Base-by-base conservation (phyloP, 2,888 invertebrate genomes). In the Vesta saturnalis region DNA sequence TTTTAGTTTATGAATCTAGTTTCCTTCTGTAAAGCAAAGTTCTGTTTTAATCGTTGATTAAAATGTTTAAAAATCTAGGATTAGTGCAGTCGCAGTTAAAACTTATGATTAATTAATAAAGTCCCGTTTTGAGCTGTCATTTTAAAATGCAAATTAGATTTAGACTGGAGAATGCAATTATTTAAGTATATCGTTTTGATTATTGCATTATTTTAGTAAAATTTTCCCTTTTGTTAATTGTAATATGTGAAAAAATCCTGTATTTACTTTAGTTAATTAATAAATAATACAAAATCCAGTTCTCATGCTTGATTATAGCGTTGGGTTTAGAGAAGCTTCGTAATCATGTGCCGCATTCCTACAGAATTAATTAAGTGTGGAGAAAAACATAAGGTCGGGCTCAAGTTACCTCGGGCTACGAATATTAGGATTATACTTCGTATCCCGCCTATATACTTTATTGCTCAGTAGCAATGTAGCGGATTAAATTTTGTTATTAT, bases 291-390 rank as follows among this genome's bases (percentile, higher is more conserved):
- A 59, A 64, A 69, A 65, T 66, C 62, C 59, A 65, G 58, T 69
- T 69, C 69, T 63, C 66, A 66, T 66, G 57, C 54, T 60, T 63
- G 69, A 65, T 64, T 69, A 64, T 64, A 68, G 60, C 63, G 60
- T 65, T 69, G 61, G 61, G 52, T 65, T 64, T 65, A 64, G 64
- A 64, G 60, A 55, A 69, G 62, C 69, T 61, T 65, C 61, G 61
- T 61, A 66, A 69, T 62, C 69, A 66, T 66, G 66, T 63, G 69
- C 69, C 69, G 66, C 69, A 69, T 69, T 69, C 69, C 69, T 65
- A 55, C 57, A 49, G 69, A 69, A 69, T 69, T 69, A 69, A 69
- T 69, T 69, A 69, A 69, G 65, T 66, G 66, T 58, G 63, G 69
- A 65, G 65, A 69, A 69, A 65, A 69, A 69, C 69, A 62, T 62